Percentiles rank a stretch among this genome's conserved stretches.
phyloP scores from a whole-genome alignment of 2,888 invertebrate genomes.

The Molanna angustata region DNA sequence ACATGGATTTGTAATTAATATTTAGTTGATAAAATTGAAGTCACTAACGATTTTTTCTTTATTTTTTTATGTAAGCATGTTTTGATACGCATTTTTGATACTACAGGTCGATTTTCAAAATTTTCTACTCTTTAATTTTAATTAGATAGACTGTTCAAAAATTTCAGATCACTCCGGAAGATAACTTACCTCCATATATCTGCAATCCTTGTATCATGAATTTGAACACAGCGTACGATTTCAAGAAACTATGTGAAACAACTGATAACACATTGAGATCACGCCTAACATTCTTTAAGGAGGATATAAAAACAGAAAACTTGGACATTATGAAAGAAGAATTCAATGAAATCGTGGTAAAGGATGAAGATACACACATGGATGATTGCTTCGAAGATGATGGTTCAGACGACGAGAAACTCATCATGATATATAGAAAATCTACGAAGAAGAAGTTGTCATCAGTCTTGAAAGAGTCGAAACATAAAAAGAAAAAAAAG shows the following conservation, averaged over 20 bases:
- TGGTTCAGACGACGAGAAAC: constrained; percentile 2
- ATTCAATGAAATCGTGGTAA: background rate
- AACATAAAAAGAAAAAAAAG: constrained; percentile 1
- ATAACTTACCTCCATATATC: constrained; percentile 19
- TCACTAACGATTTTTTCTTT: too few relatives aligned
- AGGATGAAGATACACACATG: background rate
- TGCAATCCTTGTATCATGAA: constrained; percentile 17
- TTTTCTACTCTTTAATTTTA: too few relatives aligned
- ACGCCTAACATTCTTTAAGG: background rate
- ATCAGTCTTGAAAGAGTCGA: background rate
- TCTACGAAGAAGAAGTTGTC: constrained; percentile 4
- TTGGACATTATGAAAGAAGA: constrained; percentile 3
- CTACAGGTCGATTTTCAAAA: too few relatives aligned
- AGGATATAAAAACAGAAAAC: background rate
- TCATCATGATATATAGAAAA: background rate
- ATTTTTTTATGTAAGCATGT: too few relatives aligned
- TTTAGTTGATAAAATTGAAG: too few relatives aligned
- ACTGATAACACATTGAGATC: constrained; percentile 20
- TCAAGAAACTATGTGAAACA: constrained; percentile 24
- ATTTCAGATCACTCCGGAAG: constrained; percentile 24
- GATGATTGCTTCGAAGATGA: background rate
- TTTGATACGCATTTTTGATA: too few relatives aligned
- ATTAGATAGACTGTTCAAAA: too few relatives aligned
- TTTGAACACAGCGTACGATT: constrained; percentile 21
- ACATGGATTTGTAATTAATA: too few relatives aligned